Evolutionary conservation across 2,113 vertebrate species (phyloP).

Genomic region (Odocoileus hemionus): DNA sequence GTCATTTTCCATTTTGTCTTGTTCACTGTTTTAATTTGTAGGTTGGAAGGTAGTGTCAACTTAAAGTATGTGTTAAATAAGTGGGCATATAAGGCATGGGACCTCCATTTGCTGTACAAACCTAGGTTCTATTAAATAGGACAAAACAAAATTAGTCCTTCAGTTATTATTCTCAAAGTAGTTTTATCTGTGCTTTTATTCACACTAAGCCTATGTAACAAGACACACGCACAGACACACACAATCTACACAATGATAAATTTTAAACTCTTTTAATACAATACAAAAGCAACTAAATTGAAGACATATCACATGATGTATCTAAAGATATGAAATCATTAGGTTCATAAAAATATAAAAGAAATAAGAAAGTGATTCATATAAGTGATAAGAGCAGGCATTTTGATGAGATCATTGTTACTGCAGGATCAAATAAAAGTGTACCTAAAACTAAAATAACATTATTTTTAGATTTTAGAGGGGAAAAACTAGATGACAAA

Average conservation of each 20-base stretch:
- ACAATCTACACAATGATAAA: neutral
- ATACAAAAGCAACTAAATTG: neutral
- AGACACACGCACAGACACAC: neutral
- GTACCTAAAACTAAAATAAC: neutral
- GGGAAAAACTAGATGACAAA: neutral
- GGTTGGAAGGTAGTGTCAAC: neutral
- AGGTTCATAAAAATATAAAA: neutral
- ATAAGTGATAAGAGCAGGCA: neutral
- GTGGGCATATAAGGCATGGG: neutral
- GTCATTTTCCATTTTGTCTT: neutral
- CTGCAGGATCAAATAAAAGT: neutral
- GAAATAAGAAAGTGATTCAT: neutral
- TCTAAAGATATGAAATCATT: neutral
- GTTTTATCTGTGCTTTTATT: neutral
- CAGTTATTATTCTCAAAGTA: neutral
- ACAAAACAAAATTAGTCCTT: neutral
- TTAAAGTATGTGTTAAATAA: neutral
- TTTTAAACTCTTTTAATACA: neutral
- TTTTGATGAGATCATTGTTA: neutral
- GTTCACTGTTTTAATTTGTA: neutral
- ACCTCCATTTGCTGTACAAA: neutral
- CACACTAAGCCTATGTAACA: neutral
- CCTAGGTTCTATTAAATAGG: neutral
- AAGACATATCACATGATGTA: neutral
- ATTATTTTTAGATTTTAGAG: neutral